phyloP scores from a whole-genome alignment of 2,113 vertebrate genomes.

The Myrmecophaga tridactyla region DNA sequence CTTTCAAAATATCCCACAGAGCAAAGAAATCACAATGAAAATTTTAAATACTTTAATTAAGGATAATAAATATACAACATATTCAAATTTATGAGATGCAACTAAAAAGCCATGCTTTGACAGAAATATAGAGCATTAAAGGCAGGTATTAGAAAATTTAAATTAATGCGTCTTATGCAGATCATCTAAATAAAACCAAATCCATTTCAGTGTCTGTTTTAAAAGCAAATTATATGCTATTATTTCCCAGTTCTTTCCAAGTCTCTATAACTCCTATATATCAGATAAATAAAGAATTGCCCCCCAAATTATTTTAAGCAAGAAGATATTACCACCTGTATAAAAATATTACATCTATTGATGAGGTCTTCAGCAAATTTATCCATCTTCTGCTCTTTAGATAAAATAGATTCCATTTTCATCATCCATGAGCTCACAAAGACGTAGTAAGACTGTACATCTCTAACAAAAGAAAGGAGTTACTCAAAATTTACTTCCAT shows the following conservation, averaged over 20 bases:
- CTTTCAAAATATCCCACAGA: constrained; percentile 1
- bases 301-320: constrained; percentile 24
- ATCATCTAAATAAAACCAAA: not conserved
- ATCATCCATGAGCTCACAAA: constrained; percentile 99
- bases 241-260: not conserved
- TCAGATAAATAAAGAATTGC: constrained; percentile 3
- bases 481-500: constrained; percentile 42
- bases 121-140: not conserved
- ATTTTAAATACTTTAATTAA: not conserved
- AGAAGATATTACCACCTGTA: constrained; percentile 88
- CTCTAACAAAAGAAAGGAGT: constrained; percentile 85
- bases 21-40: constrained; percentile 12
- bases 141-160: constrained; percentile 24
- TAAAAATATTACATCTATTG: constrained; percentile 95
- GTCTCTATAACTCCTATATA: not conserved
- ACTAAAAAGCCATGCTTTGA: not conserved
- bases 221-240: not conserved
- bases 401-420: constrained; percentile 98
- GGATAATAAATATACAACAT: not conserved
- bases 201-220: not conserved
- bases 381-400: constrained; percentile 90
- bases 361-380: constrained; percentile 95
- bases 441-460: constrained; percentile 98
- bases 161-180: not conserved
- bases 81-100: not conserved